These are phyloP conservation scores for Ceryle rudis DNA, from an alignment of 2,797 vertebrate genomes.

Conservation along the genomic window DNA sequence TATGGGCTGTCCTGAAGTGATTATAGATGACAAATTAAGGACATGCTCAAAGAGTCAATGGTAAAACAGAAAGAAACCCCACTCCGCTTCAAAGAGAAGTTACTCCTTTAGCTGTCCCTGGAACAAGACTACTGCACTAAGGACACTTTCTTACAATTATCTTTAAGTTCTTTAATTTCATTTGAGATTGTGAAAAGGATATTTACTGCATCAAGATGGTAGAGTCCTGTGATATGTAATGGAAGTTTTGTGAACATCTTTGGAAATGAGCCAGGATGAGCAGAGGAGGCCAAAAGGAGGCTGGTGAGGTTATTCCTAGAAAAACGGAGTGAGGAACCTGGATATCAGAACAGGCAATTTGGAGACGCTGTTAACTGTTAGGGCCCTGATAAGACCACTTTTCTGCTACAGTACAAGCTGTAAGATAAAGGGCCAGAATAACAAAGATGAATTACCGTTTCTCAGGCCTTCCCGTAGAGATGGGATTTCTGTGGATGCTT, in stretches of 20 bases:
- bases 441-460: background rate
- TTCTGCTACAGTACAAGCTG: background rate
- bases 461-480: background rate
- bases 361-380: background rate
- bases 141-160: background rate
- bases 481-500: background rate
- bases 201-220: background rate
- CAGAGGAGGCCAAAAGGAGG: background rate
- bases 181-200: background rate
- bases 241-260: background rate
- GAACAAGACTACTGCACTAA: background rate
- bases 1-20: background rate
- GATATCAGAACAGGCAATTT: background rate
- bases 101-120: background rate
- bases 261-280: background rate
- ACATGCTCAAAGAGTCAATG: background rate
- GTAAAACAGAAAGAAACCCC: background rate
- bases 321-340: background rate
- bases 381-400: background rate
- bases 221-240: background rate
- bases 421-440: background rate
- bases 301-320: background rate
- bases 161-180: background rate
- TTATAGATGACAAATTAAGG: background rate
- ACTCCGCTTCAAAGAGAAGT: background rate